phyloP scores from a whole-genome alignment of 2,888 invertebrate genomes.

The Papilio protenor region DNA sequence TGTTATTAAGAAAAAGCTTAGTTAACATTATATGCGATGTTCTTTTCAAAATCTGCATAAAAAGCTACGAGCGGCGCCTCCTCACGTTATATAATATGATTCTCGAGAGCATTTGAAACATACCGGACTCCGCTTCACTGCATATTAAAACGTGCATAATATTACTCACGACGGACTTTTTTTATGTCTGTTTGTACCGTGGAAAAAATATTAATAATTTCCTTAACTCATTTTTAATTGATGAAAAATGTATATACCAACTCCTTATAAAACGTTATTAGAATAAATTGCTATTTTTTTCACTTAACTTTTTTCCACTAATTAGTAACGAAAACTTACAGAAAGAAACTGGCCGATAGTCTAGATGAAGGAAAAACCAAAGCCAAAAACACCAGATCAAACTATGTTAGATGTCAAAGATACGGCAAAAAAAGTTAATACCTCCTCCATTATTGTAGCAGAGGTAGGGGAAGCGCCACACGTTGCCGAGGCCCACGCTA shows the following conservation, averaged over 20 bases:
- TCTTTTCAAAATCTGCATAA: conserved; percentile 32
- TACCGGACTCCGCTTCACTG: conserved; percentile 26
- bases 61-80: conserved; percentile 24
- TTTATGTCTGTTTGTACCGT: neutral
- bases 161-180: conserved; percentile 18
- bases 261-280: neutral
- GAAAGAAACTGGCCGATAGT: neutral
- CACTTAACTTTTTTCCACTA: neutral
- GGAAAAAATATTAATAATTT: conserved; percentile 1
- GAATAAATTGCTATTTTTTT: neutral
- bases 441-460: conserved; percentile 91
- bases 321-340: neutral
- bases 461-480: conserved; percentile 90
- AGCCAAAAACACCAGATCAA: neutral
- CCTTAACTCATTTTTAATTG: neutral
- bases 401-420: neutral
- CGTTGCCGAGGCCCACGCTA: conserved; percentile 89
- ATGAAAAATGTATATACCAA: neutral
- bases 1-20: conserved; percentile 22
- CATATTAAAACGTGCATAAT: conserved; percentile 42
- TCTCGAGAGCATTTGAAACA: conserved; percentile 40
- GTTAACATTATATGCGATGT: conserved; percentile 21
- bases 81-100: conserved; percentile 31
- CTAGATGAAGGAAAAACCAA: neutral
- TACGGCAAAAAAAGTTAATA: conserved; percentile 51